A percentile compares a stretch with the other conserved stretches of the same genome.
These are phyloP conservation scores for Heliconius hermathena DNA, from an alignment of 1,140 invertebrate genomes.

Conservation along the genomic window DNA sequence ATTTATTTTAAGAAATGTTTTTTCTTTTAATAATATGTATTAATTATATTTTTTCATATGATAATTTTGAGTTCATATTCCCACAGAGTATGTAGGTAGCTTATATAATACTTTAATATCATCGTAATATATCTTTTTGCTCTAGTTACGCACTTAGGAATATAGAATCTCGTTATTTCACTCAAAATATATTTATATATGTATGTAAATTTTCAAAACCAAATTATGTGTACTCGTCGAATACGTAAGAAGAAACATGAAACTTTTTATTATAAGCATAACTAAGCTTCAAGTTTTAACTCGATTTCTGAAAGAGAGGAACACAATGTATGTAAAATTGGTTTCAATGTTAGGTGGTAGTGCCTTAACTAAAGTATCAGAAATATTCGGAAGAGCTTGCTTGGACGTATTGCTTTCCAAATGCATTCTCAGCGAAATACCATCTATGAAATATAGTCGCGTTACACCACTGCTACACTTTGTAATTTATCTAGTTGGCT, in stretches of 20 bases:
- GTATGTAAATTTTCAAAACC: no score
- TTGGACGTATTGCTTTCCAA: slow-evolving; percentile 25
- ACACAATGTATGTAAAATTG: not conserved
- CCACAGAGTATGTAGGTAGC: no score
- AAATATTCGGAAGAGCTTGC: not conserved
- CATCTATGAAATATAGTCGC: slow-evolving; percentile 26
- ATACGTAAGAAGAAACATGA: not conserved
- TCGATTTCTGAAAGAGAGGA: not conserved
- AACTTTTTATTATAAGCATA: not conserved
- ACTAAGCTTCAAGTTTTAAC: not conserved
- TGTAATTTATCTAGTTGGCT: slow-evolving; percentile 60
- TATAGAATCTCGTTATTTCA: not conserved
- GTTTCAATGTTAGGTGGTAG: no score
- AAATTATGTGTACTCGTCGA: no score
- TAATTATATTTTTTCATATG: no score
- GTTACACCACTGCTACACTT: slow-evolving; percentile 46
- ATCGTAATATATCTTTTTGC: not conserved
- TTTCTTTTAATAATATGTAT: no score
- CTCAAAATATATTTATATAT: not conserved
- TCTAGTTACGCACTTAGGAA: no score
- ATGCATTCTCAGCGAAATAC: slow-evolving; percentile 27
- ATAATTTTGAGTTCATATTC: no score
- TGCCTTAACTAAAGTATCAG: not conserved
- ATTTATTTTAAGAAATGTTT: no score
- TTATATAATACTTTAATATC: no score